Percentiles rank a stretch among this genome's conserved stretches.
phyloP scores from a whole-genome alignment of 2,113 vertebrate genomes.

The Melanotaenia duboulayi region DNA sequence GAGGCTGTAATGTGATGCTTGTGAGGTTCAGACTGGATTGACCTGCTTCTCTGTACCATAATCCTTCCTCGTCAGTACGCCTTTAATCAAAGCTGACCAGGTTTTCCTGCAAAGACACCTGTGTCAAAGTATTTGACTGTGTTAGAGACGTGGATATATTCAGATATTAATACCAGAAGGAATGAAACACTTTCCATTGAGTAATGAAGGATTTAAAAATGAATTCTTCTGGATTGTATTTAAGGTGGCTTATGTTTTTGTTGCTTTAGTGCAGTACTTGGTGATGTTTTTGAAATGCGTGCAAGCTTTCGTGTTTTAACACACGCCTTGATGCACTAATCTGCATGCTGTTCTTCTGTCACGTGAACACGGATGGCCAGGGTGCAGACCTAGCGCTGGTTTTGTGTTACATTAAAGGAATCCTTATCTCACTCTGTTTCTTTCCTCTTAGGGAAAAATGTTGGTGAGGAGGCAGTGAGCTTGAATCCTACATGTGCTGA shows the following conservation, averaged over 20 bases:
- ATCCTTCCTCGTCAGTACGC: conserved; percentile 44
- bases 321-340: conserved; percentile 25
- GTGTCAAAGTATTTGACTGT: conserved; percentile 19
- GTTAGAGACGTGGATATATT: conserved; percentile 18
- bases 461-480: conserved; percentile 88
- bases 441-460: conserved; percentile 83
- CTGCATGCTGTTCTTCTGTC: conserved; percentile 3
- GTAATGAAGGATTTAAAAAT: conserved; percentile 41
- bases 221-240: conserved; percentile 39
- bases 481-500: conserved; percentile 88
- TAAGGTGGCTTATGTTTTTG: conserved; percentile 38
- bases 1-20: conserved; percentile 40
- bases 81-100: conserved; percentile 41
- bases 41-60: conserved; percentile 56
- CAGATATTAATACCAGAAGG: conserved; percentile 36
- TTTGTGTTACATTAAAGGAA: conserved; percentile 25
- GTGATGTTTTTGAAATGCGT: conserved; percentile 14
- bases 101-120: conserved; percentile 42
- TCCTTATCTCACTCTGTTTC: conserved; percentile 22
- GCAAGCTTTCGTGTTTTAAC: conserved; percentile 38
- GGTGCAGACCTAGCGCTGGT: conserved; percentile 1
- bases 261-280: conserved; percentile 13
- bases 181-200: conserved; percentile 31
- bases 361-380: conserved; percentile 15
- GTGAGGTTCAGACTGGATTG: conserved; percentile 45